Percentiles rank a stretch among this genome's conserved stretches.
These are phyloP conservation scores for Acleris sparsana DNA, from an alignment of 2,888 invertebrate species.

Conservation along the genomic window DNA sequence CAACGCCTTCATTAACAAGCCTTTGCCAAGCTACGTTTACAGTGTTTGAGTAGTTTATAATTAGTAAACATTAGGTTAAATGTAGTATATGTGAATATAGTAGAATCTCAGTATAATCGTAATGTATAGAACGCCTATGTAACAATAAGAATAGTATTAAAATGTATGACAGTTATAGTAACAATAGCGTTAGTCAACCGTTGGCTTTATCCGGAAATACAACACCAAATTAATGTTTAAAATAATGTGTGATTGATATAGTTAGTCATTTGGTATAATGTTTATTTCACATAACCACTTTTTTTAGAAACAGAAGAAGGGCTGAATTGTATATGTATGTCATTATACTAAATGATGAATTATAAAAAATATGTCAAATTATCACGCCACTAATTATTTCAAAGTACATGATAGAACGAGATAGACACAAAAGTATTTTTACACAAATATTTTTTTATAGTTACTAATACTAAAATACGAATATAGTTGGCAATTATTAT, in stretches of 20 bases:
- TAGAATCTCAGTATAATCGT: conserved; percentile 19
- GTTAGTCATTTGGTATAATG: background rate
- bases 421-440: conserved; percentile 13
- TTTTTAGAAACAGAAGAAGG: too few relatives aligned
- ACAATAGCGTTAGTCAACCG: too few relatives aligned
- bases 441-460: conserved; percentile 16
- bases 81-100: conserved; percentile 13
- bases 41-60: too few relatives aligned
- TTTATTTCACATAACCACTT: too few relatives aligned
- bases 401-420: conserved; percentile 4
- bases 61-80: background rate
- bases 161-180: background rate
- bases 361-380: too few relatives aligned
- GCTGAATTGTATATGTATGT: too few relatives aligned
- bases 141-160: conserved; percentile 3
- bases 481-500: background rate
- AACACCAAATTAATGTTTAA: too few relatives aligned
- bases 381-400: background rate
- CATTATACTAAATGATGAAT: too few relatives aligned
- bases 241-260: background rate
- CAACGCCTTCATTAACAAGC: too few relatives aligned
- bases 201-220: too few relatives aligned
- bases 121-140: conserved; percentile 12
- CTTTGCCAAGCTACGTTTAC: too few relatives aligned
- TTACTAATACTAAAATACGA: background rate